Percentiles rank a stretch among this genome's conserved stretches.
These are phyloP conservation scores for Oophaga pumilio DNA, from an alignment of 2,113 vertebrate genomes.

Conservation along the genomic window DNA sequence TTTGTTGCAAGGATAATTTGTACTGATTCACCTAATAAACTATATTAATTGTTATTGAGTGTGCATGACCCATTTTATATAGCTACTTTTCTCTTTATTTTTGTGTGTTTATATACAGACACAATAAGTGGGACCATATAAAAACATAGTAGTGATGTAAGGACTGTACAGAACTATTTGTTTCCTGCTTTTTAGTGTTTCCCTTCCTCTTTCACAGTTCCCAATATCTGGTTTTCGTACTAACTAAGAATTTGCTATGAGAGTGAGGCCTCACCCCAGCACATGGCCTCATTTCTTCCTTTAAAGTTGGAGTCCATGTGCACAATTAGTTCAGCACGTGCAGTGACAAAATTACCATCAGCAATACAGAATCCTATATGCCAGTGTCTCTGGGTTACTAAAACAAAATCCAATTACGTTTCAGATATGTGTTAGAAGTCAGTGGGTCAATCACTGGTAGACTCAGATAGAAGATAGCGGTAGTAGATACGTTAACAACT, in stretches of 20 bases:
- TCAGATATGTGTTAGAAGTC: background rate
- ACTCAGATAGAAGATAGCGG: background rate
- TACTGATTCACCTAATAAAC: no score
- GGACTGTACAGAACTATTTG: background rate
- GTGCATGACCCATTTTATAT: no score
- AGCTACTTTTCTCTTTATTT: no score
- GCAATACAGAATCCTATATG: background rate
- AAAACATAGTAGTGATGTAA: background rate
- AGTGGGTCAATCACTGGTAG: background rate
- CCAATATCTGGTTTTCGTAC: background rate
- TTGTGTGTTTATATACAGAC: no score
- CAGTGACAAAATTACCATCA: background rate
- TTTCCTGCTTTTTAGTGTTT: background rate
- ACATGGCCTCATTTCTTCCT: background rate
- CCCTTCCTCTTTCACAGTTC: background rate
- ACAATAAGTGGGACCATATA: no score
- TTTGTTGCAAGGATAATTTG: no score
- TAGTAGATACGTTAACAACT: background rate
- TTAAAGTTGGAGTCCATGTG: background rate
- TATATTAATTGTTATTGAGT: no score
- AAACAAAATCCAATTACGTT: background rate
- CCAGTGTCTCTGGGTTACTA: background rate
- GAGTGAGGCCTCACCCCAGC: background rate
- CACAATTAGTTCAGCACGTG: background rate
- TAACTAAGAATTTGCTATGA: background rate